Conservation (phyloP, 2,113 vertebrate species). For the Oenanthe melanoleuca region DNA sequence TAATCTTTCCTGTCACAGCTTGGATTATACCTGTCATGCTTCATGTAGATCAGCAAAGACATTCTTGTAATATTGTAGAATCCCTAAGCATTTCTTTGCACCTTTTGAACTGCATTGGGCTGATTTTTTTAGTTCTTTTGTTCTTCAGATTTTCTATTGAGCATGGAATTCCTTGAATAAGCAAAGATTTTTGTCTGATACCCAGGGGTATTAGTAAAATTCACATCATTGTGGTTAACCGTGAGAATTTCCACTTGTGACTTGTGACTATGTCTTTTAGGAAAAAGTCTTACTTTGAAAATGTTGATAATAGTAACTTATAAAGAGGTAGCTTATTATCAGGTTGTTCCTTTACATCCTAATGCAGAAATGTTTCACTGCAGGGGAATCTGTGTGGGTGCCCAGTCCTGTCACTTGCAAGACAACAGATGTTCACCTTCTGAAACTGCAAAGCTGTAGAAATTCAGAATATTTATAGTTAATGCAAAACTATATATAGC, state of each 20-base stretch:
- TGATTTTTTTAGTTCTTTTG: slow-evolving; percentile 37
- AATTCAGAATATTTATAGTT: neutral
- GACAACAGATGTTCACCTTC: neutral
- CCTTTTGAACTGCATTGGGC: neutral
- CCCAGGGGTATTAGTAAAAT: neutral
- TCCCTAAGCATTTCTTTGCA: slow-evolving; percentile 17
- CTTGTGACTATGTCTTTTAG: neutral
- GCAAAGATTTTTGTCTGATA: slow-evolving; percentile 28
- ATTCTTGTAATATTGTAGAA: slow-evolving; percentile 21
- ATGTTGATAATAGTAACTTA: neutral
- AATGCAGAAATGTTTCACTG: neutral
- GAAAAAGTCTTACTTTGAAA: neutral
- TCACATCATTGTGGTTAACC: neutral
- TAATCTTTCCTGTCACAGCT: slow-evolving; percentile 21
- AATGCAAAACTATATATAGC: neutral
- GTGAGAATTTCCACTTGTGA: neutral
- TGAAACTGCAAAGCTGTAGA: neutral
- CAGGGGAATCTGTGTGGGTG: neutral
- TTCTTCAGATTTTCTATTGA: slow-evolving; percentile 39
- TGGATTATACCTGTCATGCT: slow-evolving; percentile 41
- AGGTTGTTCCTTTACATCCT: neutral
- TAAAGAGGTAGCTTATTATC: neutral
- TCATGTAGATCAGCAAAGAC: slow-evolving; percentile 9
- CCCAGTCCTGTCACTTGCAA: neutral
- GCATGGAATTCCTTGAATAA: slow-evolving; percentile 44